Percentiles rank a stretch among this genome's conserved stretches.
These are phyloP conservation scores for Muschampia plurimacula DNA, from an alignment of 2,888 invertebrate species.

Conservation along the genomic window DNA sequence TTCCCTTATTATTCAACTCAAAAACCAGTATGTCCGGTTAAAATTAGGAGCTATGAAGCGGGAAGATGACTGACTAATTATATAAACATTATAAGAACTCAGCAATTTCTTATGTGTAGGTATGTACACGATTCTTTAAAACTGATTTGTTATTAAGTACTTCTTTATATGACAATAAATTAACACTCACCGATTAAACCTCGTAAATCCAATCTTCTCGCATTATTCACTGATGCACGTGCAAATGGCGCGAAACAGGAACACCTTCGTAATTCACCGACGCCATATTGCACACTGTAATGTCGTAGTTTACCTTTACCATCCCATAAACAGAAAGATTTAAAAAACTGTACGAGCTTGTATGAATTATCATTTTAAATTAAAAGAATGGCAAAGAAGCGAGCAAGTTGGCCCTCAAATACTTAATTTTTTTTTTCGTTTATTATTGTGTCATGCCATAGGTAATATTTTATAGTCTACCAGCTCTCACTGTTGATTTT, in stretches of 20 bases:
- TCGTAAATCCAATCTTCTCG: conserved; percentile 4
- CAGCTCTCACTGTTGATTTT: too few relatives aligned
- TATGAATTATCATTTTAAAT: neutral
- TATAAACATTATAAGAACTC: too few relatives aligned
- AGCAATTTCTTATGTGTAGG: too few relatives aligned
- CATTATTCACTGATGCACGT: conserved; percentile 12
- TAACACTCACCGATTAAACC: conserved; percentile 4
- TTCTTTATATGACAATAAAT: neutral
- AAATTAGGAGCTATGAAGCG: neutral
- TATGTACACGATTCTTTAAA: too few relatives aligned
- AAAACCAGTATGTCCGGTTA: conserved; percentile 15
- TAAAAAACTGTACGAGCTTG: neutral
- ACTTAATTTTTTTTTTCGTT: too few relatives aligned
- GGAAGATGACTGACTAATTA: conserved; percentile 3
- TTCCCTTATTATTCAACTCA: conserved; percentile 16
- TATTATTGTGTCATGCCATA: too few relatives aligned
- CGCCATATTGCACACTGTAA: conserved; percentile 6
- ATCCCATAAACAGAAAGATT: neutral
- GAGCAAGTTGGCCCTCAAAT: too few relatives aligned
- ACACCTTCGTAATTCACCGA: conserved; percentile 6
- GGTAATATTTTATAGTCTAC: too few relatives aligned
- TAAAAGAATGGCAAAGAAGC: too few relatives aligned
- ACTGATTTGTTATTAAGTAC: too few relatives aligned
- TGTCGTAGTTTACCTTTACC: conserved; percentile 10
- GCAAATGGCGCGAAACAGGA: conserved; percentile 14